Percentiles rank a stretch among this genome's conserved stretches.
These are phyloP conservation scores for Stenolophus ochropezus DNA, from an alignment of 2,888 invertebrate species.

Conservation along the genomic window DNA sequence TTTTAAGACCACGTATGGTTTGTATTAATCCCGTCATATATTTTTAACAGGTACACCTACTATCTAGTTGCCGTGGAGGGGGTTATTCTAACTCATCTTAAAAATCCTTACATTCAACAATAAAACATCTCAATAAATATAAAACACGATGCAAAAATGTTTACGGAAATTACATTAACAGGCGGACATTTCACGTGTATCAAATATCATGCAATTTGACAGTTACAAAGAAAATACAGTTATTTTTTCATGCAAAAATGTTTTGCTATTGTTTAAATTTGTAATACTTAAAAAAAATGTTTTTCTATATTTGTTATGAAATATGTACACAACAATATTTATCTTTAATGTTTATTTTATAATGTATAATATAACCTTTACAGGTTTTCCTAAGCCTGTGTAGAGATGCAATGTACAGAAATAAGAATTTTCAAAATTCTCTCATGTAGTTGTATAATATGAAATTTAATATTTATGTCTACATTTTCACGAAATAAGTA, in stretches of 20 bases:
- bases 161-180: background rate
- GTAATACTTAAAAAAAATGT: background rate
- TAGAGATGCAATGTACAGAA: background rate
- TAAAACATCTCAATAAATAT: background rate
- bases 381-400: background rate
- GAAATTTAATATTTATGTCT: too few species aligned
- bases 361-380: background rate
- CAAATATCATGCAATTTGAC: conserved; percentile 5
- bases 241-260: background rate
- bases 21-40: background rate
- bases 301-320: background rate
- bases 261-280: background rate
- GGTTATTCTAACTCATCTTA: background rate
- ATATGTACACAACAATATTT: background rate
- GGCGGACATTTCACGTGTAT: conserved; percentile 15
- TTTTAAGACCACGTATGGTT: conserved; percentile 50
- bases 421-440: too few species aligned
- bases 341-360: background rate
- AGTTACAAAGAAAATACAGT: background rate
- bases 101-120: background rate
- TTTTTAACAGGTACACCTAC: conserved; percentile 19
- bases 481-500: background rate
- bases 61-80: conserved; percentile 24
- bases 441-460: too few species aligned
- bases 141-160: background rate